A percentile compares a stretch with the other conserved stretches of the same genome.
These are phyloP conservation scores for Ganaspis brasiliensis DNA, from an alignment of 2,888 invertebrate species.

Conservation along the genomic window DNA sequence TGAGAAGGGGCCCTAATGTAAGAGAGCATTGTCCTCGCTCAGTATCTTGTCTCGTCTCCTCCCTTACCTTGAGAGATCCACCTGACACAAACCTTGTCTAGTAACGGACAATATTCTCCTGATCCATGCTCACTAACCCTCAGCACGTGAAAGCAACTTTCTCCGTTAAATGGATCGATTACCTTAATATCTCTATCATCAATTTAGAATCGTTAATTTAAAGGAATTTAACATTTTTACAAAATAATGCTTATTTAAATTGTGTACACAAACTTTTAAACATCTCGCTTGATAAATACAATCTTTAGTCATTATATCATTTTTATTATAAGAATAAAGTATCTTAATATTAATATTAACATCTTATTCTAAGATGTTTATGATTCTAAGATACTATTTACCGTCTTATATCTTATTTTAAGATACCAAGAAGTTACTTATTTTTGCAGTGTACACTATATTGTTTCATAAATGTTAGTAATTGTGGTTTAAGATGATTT, in stretches of 20 bases:
- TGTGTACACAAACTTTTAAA: too few relatives aligned
- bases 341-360: too few relatives aligned
- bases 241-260: too few relatives aligned
- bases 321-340: too few relatives aligned
- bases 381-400: too few relatives aligned
- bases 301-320: too few relatives aligned
- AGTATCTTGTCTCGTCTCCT: constrained; percentile 57
- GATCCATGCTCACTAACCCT: background rate
- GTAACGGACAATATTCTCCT: constrained; percentile 11
- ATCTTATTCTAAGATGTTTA: too few relatives aligned
- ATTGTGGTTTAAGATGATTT: background rate
- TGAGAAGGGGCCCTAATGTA: constrained; percentile 38
- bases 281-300: too few relatives aligned
- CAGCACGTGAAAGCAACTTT: background rate
- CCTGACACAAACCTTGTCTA: constrained; percentile 27
- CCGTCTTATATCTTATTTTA: too few relatives aligned
- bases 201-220: too few relatives aligned
- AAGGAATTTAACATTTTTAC: too few relatives aligned
- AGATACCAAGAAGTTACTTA: too few relatives aligned
- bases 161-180: background rate
- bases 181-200: constrained; percentile 21
- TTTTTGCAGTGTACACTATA: background rate
- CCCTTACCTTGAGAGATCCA: constrained; percentile 24
- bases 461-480: background rate
- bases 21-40: constrained; percentile 62